phyloP scores from a whole-genome alignment of 2,888 invertebrate genomes.

The Caenorhabditis afra region DNA sequence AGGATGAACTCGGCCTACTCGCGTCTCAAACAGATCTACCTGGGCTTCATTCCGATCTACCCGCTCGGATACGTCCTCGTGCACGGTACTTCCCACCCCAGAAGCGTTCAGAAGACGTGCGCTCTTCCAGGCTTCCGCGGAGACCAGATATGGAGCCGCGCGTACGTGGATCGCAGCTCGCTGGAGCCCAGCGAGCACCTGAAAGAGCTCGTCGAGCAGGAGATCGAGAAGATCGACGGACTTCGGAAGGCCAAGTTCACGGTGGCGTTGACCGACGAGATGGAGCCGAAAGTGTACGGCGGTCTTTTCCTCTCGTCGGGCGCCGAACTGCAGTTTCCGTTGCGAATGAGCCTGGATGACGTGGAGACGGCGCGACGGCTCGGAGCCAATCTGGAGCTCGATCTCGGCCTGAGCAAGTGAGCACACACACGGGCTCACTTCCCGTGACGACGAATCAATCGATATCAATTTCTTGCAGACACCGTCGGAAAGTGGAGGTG shows the following conservation, averaged over 20 bases:
- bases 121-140: slow-evolving; percentile 65
- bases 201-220: slow-evolving; percentile 68
- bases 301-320: slow-evolving; percentile 68
- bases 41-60: slow-evolving; percentile 63
- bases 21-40: slow-evolving; percentile 62
- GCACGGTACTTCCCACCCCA: slow-evolving; percentile 47
- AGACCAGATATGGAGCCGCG: slow-evolving; percentile 65
- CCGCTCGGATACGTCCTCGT: slow-evolving; percentile 69
- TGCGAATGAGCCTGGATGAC: slow-evolving; percentile 65
- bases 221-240: slow-evolving; percentile 63
- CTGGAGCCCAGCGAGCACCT: slow-evolving; percentile 63
- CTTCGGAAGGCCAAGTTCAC: slow-evolving; percentile 60
- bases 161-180: slow-evolving; percentile 62
- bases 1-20: slow-evolving; percentile 33
- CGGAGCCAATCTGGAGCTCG: slow-evolving; percentile 70
- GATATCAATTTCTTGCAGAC: slow-evolving; percentile 57
- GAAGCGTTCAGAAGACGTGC: neutral
- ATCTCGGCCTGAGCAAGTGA: slow-evolving; percentile 69
- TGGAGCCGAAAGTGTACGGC: slow-evolving; percentile 69
- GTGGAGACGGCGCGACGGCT: slow-evolving; percentile 68
- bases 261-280: slow-evolving; percentile 64
- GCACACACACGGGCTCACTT: neutral
- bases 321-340: slow-evolving; percentile 70
- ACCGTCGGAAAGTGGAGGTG: slow-evolving; percentile 69
- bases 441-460: too few species aligned